Conservation (phyloP, 2,888 invertebrate genomes). For the Melitaea athalia region DNA sequence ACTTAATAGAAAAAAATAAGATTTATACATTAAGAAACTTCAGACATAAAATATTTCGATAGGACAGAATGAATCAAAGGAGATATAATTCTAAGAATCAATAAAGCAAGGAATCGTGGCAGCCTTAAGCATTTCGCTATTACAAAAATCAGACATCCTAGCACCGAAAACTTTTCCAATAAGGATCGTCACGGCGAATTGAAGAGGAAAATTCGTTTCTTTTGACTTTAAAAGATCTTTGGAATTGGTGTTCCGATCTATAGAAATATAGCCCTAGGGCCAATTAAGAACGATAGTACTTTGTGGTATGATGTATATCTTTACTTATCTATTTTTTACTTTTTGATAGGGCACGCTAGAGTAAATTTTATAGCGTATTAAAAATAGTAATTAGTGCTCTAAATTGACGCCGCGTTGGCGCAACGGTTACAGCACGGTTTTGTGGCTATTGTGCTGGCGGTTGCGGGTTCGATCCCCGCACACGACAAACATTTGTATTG, state of each 20-base stretch:
- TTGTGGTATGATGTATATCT: neutral
- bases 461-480: too few relatives aligned
- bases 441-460: too few relatives aligned
- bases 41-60: neutral
- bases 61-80: neutral
- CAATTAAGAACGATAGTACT: conserved; percentile 2
- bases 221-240: conserved; percentile 35
- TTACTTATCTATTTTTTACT: too few relatives aligned
- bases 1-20: neutral
- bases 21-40: neutral
- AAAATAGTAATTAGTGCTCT: too few relatives aligned
- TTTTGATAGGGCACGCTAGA: too few relatives aligned
- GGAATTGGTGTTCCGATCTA: conserved; percentile 28
- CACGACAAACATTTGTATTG: too few relatives aligned
- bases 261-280: conserved; percentile 10
- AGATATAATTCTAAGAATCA: conserved; percentile 1
- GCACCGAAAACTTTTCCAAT: conserved; percentile 46
- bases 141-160: conserved; percentile 23
- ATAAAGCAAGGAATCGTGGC: conserved; percentile 5
- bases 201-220: conserved; percentile 37
- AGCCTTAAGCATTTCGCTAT: conserved; percentile 17
- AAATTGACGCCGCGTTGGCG: too few relatives aligned
- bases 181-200: conserved; percentile 40
- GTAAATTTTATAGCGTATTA: too few relatives aligned
- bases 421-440: too few relatives aligned